phyloP scores from a whole-genome alignment of 1,140 invertebrate species.

The Gonatopus flavifemur region DNA sequence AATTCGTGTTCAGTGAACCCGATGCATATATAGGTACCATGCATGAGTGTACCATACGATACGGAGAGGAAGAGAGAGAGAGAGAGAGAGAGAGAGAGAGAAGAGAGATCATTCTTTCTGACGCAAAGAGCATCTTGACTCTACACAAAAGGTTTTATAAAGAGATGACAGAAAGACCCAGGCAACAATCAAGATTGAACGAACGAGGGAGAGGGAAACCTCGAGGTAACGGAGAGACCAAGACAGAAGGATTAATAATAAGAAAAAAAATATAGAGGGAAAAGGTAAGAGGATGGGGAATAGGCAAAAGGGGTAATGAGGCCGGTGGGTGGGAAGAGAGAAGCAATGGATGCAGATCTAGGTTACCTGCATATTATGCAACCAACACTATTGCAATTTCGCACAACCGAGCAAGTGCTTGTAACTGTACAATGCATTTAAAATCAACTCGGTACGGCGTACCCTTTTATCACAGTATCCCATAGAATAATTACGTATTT shows the following conservation, averaged over 20 bases:
- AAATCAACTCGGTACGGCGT: no score
- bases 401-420: constrained; percentile 23
- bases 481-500: no score
- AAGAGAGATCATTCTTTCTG: neutral
- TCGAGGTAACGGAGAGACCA: neutral
- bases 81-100: no score
- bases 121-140: constrained; percentile 13
- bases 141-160: constrained; percentile 22
- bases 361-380: constrained; percentile 57
- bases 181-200: no score
- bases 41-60: no score
- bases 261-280: constrained; percentile 9
- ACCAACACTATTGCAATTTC: constrained; percentile 38
- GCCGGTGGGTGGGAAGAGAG: constrained; percentile 39
- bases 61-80: no score
- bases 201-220: no score
- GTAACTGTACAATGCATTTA: constrained; percentile 28
- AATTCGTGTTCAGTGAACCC: constrained; percentile 10
- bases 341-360: constrained; percentile 46
- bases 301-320: constrained; percentile 44
- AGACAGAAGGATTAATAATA: no score
- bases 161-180: constrained; percentile 15
- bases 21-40: no score
- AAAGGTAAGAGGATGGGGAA: constrained; percentile 19
- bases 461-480: no score